Conservation (phyloP, 2,797 vertebrate genomes). For the Carcharodon carcharias region DNA sequence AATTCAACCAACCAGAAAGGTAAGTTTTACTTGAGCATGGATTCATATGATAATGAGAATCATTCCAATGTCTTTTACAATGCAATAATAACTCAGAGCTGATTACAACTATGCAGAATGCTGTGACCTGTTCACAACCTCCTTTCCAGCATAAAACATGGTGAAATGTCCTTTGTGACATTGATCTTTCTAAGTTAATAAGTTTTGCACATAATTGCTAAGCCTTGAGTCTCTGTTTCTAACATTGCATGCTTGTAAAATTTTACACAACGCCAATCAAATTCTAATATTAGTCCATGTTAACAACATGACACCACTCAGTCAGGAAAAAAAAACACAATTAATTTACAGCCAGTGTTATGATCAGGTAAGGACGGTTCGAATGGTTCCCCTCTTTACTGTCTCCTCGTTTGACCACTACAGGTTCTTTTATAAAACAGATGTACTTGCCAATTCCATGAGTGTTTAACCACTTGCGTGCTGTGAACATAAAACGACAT, state of each 20-base stretch:
- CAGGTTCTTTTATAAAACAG: too few species aligned
- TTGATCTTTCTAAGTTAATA: not conserved
- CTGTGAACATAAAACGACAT: too few species aligned
- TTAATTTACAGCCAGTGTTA: not conserved
- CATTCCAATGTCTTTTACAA: not conserved
- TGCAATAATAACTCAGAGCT: slow-evolving; percentile 18
- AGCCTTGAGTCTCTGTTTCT: not conserved
- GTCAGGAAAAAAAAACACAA: not conserved
- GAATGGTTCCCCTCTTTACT: too few species aligned
- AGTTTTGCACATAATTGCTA: not conserved
- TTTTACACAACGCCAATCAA: not conserved
- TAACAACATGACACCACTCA: not conserved
- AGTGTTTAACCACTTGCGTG: too few species aligned
- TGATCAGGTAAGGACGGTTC: too few species aligned
- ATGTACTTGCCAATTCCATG: too few species aligned
- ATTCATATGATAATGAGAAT: slow-evolving; percentile 3
- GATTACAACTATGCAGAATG: not conserved
- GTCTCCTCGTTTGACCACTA: too few species aligned
- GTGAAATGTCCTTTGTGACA: not conserved
- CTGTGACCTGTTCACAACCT: not conserved
- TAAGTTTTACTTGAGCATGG: not conserved
- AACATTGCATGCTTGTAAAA: not conserved
- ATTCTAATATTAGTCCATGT: not conserved
- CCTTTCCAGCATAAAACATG: not conserved
- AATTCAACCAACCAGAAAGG: slow-evolving; percentile 20